Conservation (phyloP, 2,797 vertebrate species). For the Pogonophryne albipinna region DNA sequence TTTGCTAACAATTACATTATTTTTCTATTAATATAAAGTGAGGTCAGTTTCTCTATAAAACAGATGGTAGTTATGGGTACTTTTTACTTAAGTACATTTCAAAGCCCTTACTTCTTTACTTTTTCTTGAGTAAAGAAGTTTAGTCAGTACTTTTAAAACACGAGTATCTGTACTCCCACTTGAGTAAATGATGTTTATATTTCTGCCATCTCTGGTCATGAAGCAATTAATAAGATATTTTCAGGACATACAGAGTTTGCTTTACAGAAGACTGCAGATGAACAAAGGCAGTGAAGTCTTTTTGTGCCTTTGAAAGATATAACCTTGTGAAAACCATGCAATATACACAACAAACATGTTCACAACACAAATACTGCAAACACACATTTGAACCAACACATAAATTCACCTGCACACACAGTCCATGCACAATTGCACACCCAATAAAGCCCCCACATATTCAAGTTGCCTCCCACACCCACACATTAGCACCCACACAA, state of each 20-base stretch:
- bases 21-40: too few relatives aligned
- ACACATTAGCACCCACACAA: constrained; percentile 55
- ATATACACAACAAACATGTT: constrained; percentile 4
- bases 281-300: constrained; percentile 53
- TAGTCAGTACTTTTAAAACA: too few relatives aligned
- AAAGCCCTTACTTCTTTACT: too few relatives aligned
- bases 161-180: too few relatives aligned
- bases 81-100: too few relatives aligned
- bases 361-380: constrained; percentile 16
- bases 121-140: too few relatives aligned
- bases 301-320: constrained; percentile 50
- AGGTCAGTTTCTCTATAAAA: too few relatives aligned
- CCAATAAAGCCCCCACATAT: constrained; percentile 47
- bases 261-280: constrained; percentile 44
- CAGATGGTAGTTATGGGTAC: too few relatives aligned
- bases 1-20: too few relatives aligned
- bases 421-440: constrained; percentile 16
- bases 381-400: constrained; percentile 21
- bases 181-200: too few relatives aligned
- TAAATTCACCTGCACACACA: neutral
- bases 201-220: neutral
- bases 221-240: constrained; percentile 38
- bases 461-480: constrained; percentile 49
- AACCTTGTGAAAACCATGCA: constrained; percentile 59
- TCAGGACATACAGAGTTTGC: constrained; percentile 16